A percentile compares a stretch with the other conserved stretches of the same genome.
These are phyloP conservation scores for Agriopis leucophaearia DNA, from an alignment of 2,888 invertebrate species.

Conservation along the genomic window DNA sequence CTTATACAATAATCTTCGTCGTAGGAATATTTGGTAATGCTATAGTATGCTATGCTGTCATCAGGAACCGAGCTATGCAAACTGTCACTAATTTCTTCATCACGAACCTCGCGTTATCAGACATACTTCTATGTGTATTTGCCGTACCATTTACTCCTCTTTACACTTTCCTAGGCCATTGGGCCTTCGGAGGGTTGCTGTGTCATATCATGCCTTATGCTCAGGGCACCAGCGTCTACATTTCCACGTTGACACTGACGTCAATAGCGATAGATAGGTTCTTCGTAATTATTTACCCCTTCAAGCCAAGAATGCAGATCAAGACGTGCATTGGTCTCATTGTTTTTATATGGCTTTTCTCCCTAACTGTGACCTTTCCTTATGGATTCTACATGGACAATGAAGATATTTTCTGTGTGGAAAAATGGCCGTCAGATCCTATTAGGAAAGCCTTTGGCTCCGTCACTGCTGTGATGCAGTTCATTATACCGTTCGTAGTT, in stretches of 20 bases:
- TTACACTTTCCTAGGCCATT: constrained; percentile 93
- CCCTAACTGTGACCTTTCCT: constrained; percentile 92
- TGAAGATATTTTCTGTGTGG: constrained; percentile 87
- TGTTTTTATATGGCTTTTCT: constrained; percentile 92
- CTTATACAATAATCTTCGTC: constrained; percentile 93
- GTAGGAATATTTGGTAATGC: constrained; percentile 93
- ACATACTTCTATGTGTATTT: constrained; percentile 93
- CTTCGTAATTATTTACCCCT: constrained; percentile 96
- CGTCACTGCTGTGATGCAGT: constrained; percentile 93
- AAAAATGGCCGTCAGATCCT: constrained; percentile 92
- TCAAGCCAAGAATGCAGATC: constrained; percentile 93
- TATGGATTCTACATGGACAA: constrained; percentile 93
- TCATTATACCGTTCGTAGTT: constrained; percentile 93
- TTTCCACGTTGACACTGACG: constrained; percentile 95
- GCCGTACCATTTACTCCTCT: constrained; percentile 96
- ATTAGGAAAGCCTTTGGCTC: constrained; percentile 91
- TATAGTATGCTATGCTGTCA: constrained; percentile 95
- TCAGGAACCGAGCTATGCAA: constrained; percentile 95
- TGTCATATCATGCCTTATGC: constrained; percentile 96
- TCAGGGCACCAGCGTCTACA: constrained; percentile 95
- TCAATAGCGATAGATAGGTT: constrained; percentile 97
- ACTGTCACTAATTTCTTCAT: constrained; percentile 97
- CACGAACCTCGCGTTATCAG: constrained; percentile 95
- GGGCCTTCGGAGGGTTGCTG: constrained; percentile 93
- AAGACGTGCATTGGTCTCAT: constrained; percentile 92